Evolutionary conservation across 2,113 vertebrate species (phyloP), one percentile per base, ranked within the genome.

Genomic region (Crocuta crocuta): DNA sequence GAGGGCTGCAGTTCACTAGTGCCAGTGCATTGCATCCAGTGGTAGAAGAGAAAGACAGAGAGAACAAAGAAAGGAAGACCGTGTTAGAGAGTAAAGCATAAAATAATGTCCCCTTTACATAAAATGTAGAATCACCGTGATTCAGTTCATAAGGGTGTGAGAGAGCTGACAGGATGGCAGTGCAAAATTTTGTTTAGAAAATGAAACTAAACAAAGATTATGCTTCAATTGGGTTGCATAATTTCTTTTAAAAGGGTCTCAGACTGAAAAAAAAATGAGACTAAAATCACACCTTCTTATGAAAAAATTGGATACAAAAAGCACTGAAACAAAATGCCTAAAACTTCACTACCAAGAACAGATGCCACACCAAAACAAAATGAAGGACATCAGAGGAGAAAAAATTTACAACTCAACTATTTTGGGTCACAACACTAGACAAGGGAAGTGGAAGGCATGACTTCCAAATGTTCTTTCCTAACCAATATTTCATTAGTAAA

Each of bases 1-100:
- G 99, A 99, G 96, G 99, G 99, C 99, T 99, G 99, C 97, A 99
- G 99, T 99, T 99, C 99, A 98, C 99, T 99, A 99, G 99, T 99
- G 99, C 99, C 99, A 99, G 99, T 99, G 99, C 98, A 99, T 99
- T 99, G 99, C 99, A 99, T 99, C 99, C 99, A 99, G 99, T 98
- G 98, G 99, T 98, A 98, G 98, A 99, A 99, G 99, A 99, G 98
- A 99, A 99, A 99, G 99, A 99, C 99, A 99, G 99, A 99, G 98
- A 99, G 99, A 98, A 99, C 98, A 99, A 99, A 99, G 99, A 99
- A 99, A 99, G 99, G 99, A 99, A 99, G 99, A 99, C 98, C 98
- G 98, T 98, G 99, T 99, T 99, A 99, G 99, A 99, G 99, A 98
- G 98, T 97, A 99, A 99, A 99, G 99, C 99, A 99, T 99, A 99